phyloP scores from a whole-genome alignment of 2,888 invertebrate species.

The Caenorhabditis wallacei region DNA sequence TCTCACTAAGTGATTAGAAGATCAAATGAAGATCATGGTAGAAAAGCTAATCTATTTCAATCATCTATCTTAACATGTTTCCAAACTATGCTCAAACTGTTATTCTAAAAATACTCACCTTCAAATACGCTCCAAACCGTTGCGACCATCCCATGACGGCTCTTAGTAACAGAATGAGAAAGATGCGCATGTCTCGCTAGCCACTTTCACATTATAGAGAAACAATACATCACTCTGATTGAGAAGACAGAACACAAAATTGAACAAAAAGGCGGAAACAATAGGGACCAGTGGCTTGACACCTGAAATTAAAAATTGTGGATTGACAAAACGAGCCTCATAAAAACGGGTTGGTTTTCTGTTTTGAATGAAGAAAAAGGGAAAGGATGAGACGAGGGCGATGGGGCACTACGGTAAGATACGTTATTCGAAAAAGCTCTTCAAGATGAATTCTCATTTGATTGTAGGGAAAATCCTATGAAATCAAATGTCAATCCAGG shows the following conservation, averaged over 20 bases:
- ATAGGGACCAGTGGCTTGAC: slow-evolving; percentile 1
- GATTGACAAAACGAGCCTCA: slow-evolving; percentile 7
- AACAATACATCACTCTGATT: slow-evolving; percentile 21
- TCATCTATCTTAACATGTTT: too few relatives aligned
- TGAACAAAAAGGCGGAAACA: neutral
- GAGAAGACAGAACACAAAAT: neutral
- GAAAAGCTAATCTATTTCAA: too few relatives aligned
- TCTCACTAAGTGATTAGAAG: too few relatives aligned
- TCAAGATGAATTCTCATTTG: too few relatives aligned
- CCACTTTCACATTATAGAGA: neutral
- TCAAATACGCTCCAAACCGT: neutral
- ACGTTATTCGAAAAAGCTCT: too few relatives aligned
- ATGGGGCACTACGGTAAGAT: too few relatives aligned
- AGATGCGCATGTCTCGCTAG: neutral
- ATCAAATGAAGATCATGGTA: too few relatives aligned
- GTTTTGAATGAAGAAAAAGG: too few relatives aligned
- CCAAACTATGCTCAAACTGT: too few relatives aligned
- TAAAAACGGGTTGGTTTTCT: neutral
- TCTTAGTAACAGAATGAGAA: neutral
- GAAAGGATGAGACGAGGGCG: too few relatives aligned
- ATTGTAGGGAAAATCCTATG: too few relatives aligned
- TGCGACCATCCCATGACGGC: neutral
- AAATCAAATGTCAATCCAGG: too few relatives aligned
- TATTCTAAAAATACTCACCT: neutral
- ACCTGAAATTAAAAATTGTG: slow-evolving; percentile 27